Percentiles rank a stretch among this genome's conserved stretches.
These are phyloP conservation scores for Anhinga rufa DNA, from an alignment of 2,113 vertebrate species.

Conservation along the genomic window DNA sequence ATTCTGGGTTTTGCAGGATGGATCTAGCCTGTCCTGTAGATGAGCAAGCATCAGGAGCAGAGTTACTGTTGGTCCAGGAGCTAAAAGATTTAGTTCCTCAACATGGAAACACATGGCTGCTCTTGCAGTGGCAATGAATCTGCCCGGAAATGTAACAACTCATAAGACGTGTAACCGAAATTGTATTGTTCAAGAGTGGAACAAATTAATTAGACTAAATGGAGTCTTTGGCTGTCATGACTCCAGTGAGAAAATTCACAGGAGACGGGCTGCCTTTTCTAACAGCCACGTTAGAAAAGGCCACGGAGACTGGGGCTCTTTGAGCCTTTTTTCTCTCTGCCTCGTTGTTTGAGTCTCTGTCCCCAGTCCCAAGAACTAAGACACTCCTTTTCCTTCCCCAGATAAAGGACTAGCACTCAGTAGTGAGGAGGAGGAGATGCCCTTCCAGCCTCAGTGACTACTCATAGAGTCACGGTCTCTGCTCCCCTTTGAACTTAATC, in stretches of 20 bases:
- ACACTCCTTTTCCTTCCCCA: neutral
- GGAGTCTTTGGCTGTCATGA: conserved; percentile 1
- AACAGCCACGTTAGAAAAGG: too few species aligned
- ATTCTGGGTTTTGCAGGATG: neutral
- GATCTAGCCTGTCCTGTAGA: neutral
- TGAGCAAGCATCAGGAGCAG: neutral
- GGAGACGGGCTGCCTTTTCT: neutral
- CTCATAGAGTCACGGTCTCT: neutral
- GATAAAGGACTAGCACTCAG: neutral
- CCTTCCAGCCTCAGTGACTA: neutral
- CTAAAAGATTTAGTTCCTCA: neutral
- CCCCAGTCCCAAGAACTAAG: neutral
- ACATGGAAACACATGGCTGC: neutral
- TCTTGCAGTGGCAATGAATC: neutral
- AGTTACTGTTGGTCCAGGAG: neutral
- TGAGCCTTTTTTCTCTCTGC: neutral
- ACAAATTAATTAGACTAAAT: conserved; percentile 42
- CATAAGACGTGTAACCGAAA: neutral
- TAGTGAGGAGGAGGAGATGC: neutral
- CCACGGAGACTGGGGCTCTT: neutral
- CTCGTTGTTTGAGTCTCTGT: neutral
- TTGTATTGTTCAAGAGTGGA: conserved; percentile 33
- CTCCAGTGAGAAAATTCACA: neutral
- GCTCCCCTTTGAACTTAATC: neutral
- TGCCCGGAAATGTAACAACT: conserved; percentile 3